Conservation (phyloP, 64 coral and sea anemone genomes). For the Acropora yongei region DNA sequence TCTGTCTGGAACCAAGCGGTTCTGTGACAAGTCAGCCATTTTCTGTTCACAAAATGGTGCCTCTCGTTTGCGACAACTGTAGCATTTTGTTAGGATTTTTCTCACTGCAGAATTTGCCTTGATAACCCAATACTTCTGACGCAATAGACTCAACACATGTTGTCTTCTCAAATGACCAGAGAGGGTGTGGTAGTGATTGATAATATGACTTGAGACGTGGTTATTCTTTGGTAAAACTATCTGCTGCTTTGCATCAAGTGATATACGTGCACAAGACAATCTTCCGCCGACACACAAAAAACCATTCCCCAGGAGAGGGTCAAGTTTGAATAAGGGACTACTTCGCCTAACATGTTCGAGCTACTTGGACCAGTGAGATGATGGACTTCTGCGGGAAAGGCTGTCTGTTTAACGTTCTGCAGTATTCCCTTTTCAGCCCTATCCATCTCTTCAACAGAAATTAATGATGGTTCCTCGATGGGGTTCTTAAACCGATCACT, state of each 20-base stretch:
- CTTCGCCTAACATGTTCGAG: neutral
- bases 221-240: slow-evolving; percentile 37
- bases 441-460: too few species aligned
- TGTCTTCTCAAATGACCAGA: slow-evolving; percentile 32
- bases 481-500: neutral
- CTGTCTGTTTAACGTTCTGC: too few species aligned
- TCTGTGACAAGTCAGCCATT: slow-evolving; percentile 20
- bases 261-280: neutral
- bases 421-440: too few species aligned
- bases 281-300: slow-evolving; percentile 41
- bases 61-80: slow-evolving; percentile 10
- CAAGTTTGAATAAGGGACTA: slow-evolving; percentile 4
- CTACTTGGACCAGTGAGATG: neutral
- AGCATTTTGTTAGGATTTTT: neutral
- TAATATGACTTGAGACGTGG: slow-evolving; percentile 11
- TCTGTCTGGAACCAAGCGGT: neutral
- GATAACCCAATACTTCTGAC: slow-evolving; percentile 6
- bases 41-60: slow-evolving; percentile 7
- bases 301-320: slow-evolving; percentile 25
- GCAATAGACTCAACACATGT: neutral
- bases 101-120: neutral
- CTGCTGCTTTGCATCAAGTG: slow-evolving; percentile 33
- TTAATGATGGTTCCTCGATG: too few species aligned
- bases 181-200: slow-evolving; percentile 12
- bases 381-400: too few species aligned